Base-by-base conservation (phyloP, 2,113 vertebrate genomes). In the Nothocercus julius region DNA sequence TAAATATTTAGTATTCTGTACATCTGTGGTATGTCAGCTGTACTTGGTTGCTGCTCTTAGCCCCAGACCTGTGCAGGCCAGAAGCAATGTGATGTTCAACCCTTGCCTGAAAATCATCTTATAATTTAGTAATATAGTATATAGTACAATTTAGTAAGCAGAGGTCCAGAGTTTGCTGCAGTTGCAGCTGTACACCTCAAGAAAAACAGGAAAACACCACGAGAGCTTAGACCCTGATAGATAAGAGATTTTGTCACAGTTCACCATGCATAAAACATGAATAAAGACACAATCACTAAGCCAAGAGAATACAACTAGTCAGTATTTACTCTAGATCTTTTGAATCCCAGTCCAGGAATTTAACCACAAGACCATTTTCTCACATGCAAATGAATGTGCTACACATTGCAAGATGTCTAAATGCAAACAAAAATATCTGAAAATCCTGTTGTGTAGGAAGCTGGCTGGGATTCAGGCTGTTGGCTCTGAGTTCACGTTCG, bases 401-500 rank as follows among this genome's bases (percentile, higher is more conserved):
- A 76, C 58, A 84, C 22, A 51, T 66, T 75, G 68, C 30, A 84
- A 88, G 61, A 88, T 66, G 40, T 82, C 44, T 69, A 89, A 89
- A 86, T 59, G 42, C 38, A 88, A 93, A 85, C 66, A 88, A 93
- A 94, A 94, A 73, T 84, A 92, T 88, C 92, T 94, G 58, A 93
- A 93, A 88, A 92, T 62, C 44, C 22, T 58, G 28, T 73, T 92
- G 69, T 92, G 53, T 69, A 72, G 73, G 62, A 79, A 91, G 28
- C 82, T 93, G 92, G 19, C 80, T 88, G 82, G 25, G 88, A 86
- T 82, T 94, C 56, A 83, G 56, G 27, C 54, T 85, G 49, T 82
- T 5, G 13, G 64, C 73, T 76, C 68, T 56, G 61, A 93, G 73
- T 34, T 78, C 64, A 28, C 45, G 68, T 70, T 81, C 66, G 82